phyloP scores from a whole-genome alignment of 2,888 invertebrate species.

The Agrochola lota region DNA sequence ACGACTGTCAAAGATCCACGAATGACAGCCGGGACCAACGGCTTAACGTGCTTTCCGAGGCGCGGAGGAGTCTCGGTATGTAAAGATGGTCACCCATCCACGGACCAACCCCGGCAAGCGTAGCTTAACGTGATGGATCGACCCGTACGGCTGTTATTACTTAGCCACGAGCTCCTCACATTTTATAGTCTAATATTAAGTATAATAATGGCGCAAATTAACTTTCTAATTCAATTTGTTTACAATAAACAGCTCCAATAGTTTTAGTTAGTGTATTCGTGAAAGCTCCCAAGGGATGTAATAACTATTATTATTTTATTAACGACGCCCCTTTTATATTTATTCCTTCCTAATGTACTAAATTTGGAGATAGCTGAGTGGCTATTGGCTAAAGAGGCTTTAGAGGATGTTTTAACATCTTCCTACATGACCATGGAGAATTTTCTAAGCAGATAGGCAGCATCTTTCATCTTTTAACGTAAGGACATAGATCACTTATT shows the following conservation, averaged over 20 bases:
- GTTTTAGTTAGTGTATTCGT: constrained; percentile 6
- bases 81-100: too few species aligned
- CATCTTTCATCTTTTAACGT: too few species aligned
- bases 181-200: background rate
- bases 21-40: too few species aligned
- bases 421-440: background rate
- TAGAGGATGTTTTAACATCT: background rate
- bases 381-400: background rate
- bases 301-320: constrained; percentile 45
- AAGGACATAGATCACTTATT: background rate
- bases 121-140: too few species aligned
- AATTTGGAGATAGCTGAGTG: constrained; percentile 11
- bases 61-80: too few species aligned
- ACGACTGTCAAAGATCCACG: too few species aligned
- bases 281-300: constrained; percentile 34
- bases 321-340: constrained; percentile 30
- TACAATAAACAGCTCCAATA: constrained; percentile 22
- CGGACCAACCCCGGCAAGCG: too few species aligned
- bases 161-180: too few species aligned
- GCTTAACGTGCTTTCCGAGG: too few species aligned
- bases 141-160: too few species aligned
- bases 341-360: constrained; percentile 49
- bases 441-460: background rate
- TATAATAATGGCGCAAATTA: constrained; percentile 9
- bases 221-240: constrained; percentile 21